Conservation (phyloP, 2,113 vertebrate genomes). For the Silurus asotus region DNA sequence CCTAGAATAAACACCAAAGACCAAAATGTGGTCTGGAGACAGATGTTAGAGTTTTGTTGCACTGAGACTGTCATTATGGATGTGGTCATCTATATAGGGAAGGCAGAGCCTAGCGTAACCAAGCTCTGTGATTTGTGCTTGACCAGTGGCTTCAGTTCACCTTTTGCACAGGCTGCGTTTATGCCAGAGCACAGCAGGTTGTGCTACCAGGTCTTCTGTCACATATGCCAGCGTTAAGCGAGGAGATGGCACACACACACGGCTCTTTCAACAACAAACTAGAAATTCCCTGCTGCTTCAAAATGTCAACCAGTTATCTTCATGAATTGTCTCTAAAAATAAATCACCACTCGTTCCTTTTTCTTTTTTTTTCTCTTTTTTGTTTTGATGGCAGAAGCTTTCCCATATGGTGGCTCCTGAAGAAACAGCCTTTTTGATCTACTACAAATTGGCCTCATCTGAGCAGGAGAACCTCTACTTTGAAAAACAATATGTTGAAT, state of each 20-base stretch:
- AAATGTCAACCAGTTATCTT: slow-evolving; percentile 61
- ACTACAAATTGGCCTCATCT: slow-evolving; percentile 6
- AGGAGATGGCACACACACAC: slow-evolving; percentile 23
- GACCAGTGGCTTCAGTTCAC: slow-evolving; percentile 21
- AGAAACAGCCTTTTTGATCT: slow-evolving; percentile 58
- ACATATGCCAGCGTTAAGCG: slow-evolving; percentile 52
- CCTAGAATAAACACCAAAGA: slow-evolving; percentile 69
- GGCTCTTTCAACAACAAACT: slow-evolving; percentile 32
- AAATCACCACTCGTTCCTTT: slow-evolving; percentile 49
- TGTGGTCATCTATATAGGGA: slow-evolving; percentile 64
- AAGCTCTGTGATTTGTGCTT: slow-evolving; percentile 26
- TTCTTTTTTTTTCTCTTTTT: slow-evolving; percentile 41
- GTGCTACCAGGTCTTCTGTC: slow-evolving; percentile 57
- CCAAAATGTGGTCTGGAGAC: slow-evolving; percentile 50
- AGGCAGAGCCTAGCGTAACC: slow-evolving; percentile 48
- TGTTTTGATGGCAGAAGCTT: slow-evolving; percentile 51
- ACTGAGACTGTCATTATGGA: slow-evolving; percentile 70
- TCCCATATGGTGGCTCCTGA: slow-evolving; percentile 63
- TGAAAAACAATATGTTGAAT: not conserved
- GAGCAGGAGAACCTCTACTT: not conserved
- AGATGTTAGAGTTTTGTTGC: slow-evolving; percentile 55
- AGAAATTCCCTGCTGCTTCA: slow-evolving; percentile 36
- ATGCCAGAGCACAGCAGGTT: slow-evolving; percentile 34
- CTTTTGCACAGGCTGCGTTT: slow-evolving; percentile 34
- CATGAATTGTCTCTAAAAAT: slow-evolving; percentile 62